These are phyloP conservation scores for Caenorhabditis inopinata DNA, from an alignment of 1,140 invertebrate species.

Conservation along the genomic window DNA sequence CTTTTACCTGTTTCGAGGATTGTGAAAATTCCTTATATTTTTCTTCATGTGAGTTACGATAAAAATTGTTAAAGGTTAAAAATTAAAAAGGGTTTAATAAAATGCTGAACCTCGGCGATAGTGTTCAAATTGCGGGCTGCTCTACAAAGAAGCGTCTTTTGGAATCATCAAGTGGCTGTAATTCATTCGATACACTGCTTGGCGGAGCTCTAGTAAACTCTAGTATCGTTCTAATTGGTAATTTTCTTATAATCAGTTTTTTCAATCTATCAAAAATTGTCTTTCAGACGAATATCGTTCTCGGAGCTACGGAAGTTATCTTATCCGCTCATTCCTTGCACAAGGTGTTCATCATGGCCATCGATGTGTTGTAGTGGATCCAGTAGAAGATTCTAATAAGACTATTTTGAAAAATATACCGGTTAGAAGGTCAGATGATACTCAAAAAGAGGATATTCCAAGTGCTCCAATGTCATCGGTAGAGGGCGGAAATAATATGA, in stretches of 20 bases:
- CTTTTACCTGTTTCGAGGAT: too few relatives aligned
- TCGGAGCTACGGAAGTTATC: not conserved
- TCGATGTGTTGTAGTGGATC: not conserved
- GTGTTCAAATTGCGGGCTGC: not conserved
- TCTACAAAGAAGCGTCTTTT: not conserved
- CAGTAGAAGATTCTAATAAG: not conserved
- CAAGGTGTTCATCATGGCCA: not conserved
- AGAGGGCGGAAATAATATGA: not conserved
- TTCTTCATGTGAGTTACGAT: not conserved
- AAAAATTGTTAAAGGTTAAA: too few relatives aligned
- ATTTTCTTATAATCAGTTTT: not conserved
- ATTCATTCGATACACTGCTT: conserved; percentile 5
- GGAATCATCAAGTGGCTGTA: not conserved
- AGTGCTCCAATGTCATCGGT: not conserved
- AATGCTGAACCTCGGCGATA: conserved; percentile 9
- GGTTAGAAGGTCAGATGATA: not conserved
- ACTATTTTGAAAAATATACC: not conserved
- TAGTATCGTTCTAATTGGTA: conserved; percentile 20
- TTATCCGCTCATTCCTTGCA: not conserved
- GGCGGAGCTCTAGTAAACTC: conserved; percentile 15
- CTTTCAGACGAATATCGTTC: conserved; percentile 7
- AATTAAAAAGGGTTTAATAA: not conserved
- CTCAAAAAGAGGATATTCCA: not conserved
- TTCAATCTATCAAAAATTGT: not conserved
- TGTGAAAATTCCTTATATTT: not conserved